These are phyloP conservation scores for Aporophyla nigra DNA, from an alignment of 2,888 invertebrate genomes.

Conservation along the genomic window DNA sequence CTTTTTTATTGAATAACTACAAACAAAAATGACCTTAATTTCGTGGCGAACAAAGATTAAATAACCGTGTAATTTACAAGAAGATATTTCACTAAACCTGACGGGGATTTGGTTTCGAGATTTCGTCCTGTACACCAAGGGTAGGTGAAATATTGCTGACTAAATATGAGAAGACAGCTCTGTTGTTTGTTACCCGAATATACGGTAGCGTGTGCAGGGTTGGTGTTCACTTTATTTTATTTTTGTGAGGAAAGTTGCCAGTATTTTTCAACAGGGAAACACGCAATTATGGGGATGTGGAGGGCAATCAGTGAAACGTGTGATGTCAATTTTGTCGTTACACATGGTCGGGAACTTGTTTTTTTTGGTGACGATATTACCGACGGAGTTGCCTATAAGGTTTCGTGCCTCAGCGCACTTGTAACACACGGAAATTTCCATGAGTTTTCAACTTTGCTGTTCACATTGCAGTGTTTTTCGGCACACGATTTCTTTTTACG, in stretches of 20 bases:
- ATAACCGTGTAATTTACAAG: constrained; percentile 54
- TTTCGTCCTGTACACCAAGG: constrained; percentile 74
- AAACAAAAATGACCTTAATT: constrained; percentile 42
- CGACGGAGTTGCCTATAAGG: neutral
- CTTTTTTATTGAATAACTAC: constrained; percentile 2
- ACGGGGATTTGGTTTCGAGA: constrained; percentile 75
- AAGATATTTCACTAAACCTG: constrained; percentile 69
- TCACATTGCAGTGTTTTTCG: too few relatives aligned
- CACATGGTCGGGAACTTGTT: neutral
- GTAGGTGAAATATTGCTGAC: constrained; percentile 78
- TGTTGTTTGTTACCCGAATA: constrained; percentile 76
- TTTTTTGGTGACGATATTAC: neutral
- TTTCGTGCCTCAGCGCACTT: too few relatives aligned
- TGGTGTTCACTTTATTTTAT: constrained; percentile 31
- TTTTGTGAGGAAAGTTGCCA: neutral
- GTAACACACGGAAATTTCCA: neutral
- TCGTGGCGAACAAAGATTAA: constrained; percentile 39
- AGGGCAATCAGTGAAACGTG: neutral
- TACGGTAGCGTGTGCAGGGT: constrained; percentile 67
- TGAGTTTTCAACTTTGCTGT: too few relatives aligned
- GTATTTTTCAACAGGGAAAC: constrained; percentile 14
- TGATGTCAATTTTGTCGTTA: neutral
- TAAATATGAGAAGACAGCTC: constrained; percentile 77
- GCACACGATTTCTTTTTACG: too few relatives aligned
- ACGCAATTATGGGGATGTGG: neutral